A percentile compares a stretch with the other conserved stretches of the same genome.
Conservation (phyloP, 2,888 invertebrate genomes). For the Papilio elwesi region DNA sequence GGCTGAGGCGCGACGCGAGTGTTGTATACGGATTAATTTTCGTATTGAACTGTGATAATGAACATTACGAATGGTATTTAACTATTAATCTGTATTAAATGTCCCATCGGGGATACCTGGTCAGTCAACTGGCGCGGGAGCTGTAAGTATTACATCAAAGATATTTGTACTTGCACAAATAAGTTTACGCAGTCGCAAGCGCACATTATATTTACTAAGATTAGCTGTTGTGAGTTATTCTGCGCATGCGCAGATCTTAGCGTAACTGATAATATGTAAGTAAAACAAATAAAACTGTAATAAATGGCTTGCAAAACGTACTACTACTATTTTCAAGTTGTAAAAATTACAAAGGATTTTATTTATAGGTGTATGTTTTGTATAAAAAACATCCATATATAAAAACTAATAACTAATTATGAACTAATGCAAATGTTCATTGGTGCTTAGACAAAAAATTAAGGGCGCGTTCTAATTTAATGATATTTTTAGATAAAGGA, state of each 20-base stretch:
- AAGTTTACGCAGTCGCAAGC: not conserved
- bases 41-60: not conserved
- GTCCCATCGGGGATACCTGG: not conserved
- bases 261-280: not conserved
- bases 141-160: not conserved
- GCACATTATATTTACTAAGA: slow-evolving; percentile 4
- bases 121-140: not conserved
- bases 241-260: slow-evolving; percentile 1
- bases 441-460: too few species aligned
- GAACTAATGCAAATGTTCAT: too few species aligned
- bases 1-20: slow-evolving; percentile 5
- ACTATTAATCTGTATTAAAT: not conserved
- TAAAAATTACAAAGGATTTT: too few species aligned
- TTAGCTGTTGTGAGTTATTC: not conserved
- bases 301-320: too few species aligned
- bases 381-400: too few species aligned
- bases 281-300: not conserved
- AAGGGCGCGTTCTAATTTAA: too few species aligned
- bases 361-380: too few species aligned
- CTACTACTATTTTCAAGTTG: too few species aligned
- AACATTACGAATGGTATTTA: not conserved
- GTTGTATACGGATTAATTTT: not conserved
- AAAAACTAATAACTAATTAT: too few species aligned
- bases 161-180: not conserved
- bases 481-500: too few species aligned